phyloP scores from a whole-genome alignment of 2,113 vertebrate genomes.

The Dasyurus viverrinus region DNA sequence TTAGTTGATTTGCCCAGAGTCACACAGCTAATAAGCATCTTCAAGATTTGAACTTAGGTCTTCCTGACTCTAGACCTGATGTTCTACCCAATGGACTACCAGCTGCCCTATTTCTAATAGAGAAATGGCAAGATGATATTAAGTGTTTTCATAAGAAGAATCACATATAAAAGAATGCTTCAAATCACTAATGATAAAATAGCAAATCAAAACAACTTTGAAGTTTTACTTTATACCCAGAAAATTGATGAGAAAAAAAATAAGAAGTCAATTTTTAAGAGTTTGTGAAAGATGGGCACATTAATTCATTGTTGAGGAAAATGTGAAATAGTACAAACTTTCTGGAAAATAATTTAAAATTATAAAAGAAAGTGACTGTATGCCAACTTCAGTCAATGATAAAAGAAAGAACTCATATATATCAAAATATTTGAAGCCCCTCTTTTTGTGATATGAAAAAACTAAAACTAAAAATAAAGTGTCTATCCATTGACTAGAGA shows the following conservation, averaged over 20 bases:
- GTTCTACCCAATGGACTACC: background rate
- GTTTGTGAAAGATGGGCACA: background rate
- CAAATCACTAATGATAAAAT: background rate
- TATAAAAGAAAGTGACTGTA: background rate
- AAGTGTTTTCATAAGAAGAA: background rate
- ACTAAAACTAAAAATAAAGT: background rate
- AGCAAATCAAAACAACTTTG: background rate
- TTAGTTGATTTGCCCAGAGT: background rate
- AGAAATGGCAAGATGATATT: background rate
- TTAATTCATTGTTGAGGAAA: background rate
- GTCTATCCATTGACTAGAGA: background rate
- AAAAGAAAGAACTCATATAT: background rate
- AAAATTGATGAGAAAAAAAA: background rate
- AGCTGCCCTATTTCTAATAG: background rate
- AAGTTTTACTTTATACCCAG: background rate
- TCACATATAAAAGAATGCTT: background rate
- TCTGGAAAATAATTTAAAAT: background rate
- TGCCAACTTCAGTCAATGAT: background rate
- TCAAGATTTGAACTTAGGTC: background rate
- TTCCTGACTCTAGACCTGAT: background rate
- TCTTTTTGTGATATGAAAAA: background rate
- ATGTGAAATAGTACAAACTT: background rate
- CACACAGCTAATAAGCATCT: background rate
- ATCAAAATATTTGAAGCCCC: background rate
- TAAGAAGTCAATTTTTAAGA: background rate